A percentile compares a stretch with the other conserved stretches of the same genome.
phyloP scores from a whole-genome alignment of 2,888 invertebrate species.

The Ypsolopha sequella region DNA sequence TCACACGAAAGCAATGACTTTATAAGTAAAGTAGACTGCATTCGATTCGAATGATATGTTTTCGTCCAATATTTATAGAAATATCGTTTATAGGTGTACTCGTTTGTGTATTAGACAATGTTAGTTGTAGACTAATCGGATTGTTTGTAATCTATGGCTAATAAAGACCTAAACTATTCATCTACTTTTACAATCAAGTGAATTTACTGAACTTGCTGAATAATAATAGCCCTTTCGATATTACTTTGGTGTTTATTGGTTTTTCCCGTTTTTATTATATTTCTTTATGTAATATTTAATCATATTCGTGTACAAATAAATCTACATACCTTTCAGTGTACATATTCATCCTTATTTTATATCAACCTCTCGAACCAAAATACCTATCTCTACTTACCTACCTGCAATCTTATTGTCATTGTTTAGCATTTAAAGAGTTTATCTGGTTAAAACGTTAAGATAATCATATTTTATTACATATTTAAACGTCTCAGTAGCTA shows the following conservation, averaged over 20 bases:
- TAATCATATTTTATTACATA: conserved; percentile 59
- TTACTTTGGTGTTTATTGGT: no score
- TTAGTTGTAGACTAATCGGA: conserved; percentile 28
- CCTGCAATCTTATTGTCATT: neutral
- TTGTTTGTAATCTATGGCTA: conserved; percentile 8
- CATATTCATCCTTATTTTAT: neutral
- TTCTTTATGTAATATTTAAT: no score
- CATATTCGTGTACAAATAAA: neutral
- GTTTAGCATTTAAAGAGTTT: conserved; percentile 46
- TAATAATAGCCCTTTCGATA: no score
- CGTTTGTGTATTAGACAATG: conserved; percentile 44
- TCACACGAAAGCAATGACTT: conserved; percentile 55
- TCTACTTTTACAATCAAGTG: no score
- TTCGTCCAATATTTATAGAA: conserved; percentile 64
- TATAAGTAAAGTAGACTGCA: conserved; percentile 59
- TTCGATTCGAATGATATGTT: conserved; percentile 63
- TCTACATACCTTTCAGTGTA: conserved; percentile 6
- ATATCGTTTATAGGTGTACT: conserved; percentile 54
- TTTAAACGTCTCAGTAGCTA: conserved; percentile 40
- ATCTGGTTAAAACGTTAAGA: conserved; percentile 52
- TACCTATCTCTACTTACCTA: neutral
- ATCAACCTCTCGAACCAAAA: neutral
- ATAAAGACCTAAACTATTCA: no score
- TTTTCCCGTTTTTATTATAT: no score
- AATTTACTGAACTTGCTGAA: no score